phyloP scores from a whole-genome alignment of 2,797 vertebrate genomes.

The Poeciliopsis turneri region DNA sequence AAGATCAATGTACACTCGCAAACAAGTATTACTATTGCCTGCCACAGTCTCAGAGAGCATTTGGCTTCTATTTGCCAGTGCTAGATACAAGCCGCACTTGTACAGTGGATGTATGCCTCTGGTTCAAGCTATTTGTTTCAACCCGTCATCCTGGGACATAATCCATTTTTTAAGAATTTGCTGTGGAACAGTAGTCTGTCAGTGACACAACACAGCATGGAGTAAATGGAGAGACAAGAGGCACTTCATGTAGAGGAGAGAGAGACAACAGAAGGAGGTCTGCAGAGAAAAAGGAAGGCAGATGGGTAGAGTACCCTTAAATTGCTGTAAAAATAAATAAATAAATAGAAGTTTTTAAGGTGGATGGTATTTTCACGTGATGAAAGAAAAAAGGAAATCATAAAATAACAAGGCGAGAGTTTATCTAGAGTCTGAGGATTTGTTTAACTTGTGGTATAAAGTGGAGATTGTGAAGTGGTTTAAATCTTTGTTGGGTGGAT shows the following conservation, averaged over 20 bases:
- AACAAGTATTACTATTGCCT: conserved; percentile 51
- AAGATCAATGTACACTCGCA: conserved; percentile 36
- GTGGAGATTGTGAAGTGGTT: background rate
- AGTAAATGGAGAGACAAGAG: conserved; percentile 54
- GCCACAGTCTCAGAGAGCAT: conserved; percentile 21
- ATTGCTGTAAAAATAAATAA: conserved; percentile 3
- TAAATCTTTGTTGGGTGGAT: background rate
- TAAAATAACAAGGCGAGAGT: conserved; percentile 12
- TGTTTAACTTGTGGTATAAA: conserved; percentile 2
- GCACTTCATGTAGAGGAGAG: conserved; percentile 17
- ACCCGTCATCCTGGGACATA: conserved; percentile 48
- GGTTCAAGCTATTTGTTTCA: conserved; percentile 57
- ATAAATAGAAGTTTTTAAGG: conserved; percentile 12
- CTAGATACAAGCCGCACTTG: conserved; percentile 34
- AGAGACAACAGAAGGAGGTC: conserved; percentile 3
- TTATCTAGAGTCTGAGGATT: conserved; percentile 5
- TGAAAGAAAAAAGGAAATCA: conserved; percentile 24
- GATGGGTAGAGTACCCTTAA: conserved; percentile 19
- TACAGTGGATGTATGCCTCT: conserved; percentile 53
- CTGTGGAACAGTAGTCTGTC: conserved; percentile 49
- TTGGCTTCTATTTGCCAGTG: conserved; percentile 34
- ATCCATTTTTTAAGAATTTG: conserved; percentile 60
- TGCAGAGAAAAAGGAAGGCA: background rate
- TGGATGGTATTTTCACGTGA: conserved; percentile 5
- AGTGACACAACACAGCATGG: conserved; percentile 49